A percentile compares a stretch with the other conserved stretches of the same genome.
These are phyloP conservation scores for Drosophila mercatorum DNA, from an alignment of 2,888 invertebrate genomes.

Conservation along the genomic window DNA sequence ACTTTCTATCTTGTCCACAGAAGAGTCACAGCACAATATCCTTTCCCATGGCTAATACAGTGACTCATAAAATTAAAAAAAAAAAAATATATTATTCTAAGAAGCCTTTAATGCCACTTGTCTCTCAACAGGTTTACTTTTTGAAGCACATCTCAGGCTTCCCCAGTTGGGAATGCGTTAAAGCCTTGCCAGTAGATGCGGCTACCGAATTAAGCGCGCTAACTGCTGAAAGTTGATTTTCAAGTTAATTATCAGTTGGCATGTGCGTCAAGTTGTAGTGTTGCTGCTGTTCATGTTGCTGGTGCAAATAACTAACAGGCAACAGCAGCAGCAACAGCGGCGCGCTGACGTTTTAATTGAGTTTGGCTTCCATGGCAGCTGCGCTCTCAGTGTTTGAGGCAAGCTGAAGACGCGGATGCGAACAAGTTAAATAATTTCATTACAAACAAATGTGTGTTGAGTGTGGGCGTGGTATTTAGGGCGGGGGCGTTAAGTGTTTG, in stretches of 20 bases:
- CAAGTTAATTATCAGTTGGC: constrained; percentile 78
- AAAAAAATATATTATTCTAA: not conserved
- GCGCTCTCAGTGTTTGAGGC: constrained; percentile 41
- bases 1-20: not conserved
- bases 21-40: not conserved
- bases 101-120: not conserved
- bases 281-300: constrained; percentile 25
- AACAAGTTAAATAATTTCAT: constrained; percentile 76
- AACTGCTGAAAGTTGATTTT: constrained; percentile 68
- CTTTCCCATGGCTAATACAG: not conserved
- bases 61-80: not conserved
- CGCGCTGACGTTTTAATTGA: constrained; percentile 76
- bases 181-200: constrained; percentile 18
- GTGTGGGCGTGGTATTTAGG: not conserved
- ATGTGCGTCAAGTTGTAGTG: constrained; percentile 66
- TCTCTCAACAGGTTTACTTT: not conserved
- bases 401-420: constrained; percentile 44
- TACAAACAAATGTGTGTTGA: constrained; percentile 61
- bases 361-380: constrained; percentile 73
- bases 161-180: constrained; percentile 22
- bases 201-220: constrained; percentile 40
- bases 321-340: constrained; percentile 37
- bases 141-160: constrained; percentile 7
- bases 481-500: constrained; percentile 33
- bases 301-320: constrained; percentile 60